These are phyloP conservation scores for Gastrophryne carolinensis DNA, from an alignment of 2,797 vertebrate species.

Conservation along the genomic window DNA sequence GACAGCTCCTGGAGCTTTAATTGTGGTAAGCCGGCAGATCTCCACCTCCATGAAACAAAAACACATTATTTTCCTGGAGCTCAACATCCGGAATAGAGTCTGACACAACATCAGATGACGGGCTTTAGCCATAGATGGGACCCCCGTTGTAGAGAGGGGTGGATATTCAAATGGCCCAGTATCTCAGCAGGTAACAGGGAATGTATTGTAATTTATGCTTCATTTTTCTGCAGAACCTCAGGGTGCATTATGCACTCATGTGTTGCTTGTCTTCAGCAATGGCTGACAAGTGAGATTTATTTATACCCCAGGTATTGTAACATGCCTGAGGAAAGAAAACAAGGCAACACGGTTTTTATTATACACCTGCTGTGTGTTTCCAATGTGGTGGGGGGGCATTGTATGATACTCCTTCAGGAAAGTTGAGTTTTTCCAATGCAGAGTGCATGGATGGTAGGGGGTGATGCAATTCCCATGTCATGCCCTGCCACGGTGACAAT, in stretches of 20 bases:
- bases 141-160: not conserved
- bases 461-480: no score
- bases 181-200: not conserved
- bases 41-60: not conserved
- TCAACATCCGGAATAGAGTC: not conserved
- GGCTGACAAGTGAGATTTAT: not conserved
- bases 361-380: no score
- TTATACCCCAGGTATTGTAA: not conserved
- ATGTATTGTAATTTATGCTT: not conserved
- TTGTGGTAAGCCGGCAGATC: not conserved
- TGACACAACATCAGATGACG: not conserved
- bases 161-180: not conserved
- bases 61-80: not conserved
- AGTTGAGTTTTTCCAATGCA: no score
- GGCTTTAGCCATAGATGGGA: not conserved
- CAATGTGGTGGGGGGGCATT: no score
- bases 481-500: no score
- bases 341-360: not conserved
- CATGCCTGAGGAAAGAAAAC: not conserved
- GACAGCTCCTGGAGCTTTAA: no score
- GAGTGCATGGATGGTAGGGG: no score
- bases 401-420: no score
- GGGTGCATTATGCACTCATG: not conserved
- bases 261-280: not conserved
- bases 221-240: not conserved